A percentile compares a stretch with the other conserved stretches of the same genome.
Conservation (phyloP, 2,797 vertebrate species). For the Anguilla anguilla region DNA sequence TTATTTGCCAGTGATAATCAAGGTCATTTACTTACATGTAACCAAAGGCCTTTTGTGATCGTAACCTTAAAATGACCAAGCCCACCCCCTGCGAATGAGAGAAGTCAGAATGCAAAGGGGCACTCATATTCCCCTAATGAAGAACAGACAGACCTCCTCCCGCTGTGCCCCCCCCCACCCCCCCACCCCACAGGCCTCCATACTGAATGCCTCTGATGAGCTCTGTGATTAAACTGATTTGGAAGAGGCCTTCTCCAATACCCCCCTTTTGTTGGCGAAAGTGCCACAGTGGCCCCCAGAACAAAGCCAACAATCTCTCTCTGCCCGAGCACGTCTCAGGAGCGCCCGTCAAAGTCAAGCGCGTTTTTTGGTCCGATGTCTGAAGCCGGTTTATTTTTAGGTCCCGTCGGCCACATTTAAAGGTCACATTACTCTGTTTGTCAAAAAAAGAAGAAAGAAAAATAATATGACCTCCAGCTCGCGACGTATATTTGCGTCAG, state of each 20-base stretch:
- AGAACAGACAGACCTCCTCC: constrained; percentile 12
- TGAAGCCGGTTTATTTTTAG: constrained; percentile 20
- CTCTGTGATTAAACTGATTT: constrained; percentile 76
- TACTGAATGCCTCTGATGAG: constrained; percentile 58
- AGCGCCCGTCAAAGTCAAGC: constrained; percentile 17
- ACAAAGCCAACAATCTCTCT: constrained; percentile 41
- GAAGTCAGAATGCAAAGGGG: constrained; percentile 61
- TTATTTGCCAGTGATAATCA: constrained; percentile 17
- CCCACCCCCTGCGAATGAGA: constrained; percentile 46
- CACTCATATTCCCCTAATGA: constrained; percentile 27
- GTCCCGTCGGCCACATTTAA: constrained; percentile 25
- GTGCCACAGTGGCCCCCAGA: constrained; percentile 28
- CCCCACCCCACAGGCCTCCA: constrained; percentile 33
- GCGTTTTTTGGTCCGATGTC: not conserved
- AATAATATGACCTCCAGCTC: not conserved
- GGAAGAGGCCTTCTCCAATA: constrained; percentile 56
- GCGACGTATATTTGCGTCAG: not conserved
- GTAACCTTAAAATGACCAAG: constrained; percentile 67
- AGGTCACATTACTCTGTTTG: constrained; percentile 22
- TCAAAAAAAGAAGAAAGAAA: constrained; percentile 19
- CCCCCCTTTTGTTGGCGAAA: constrained; percentile 28
- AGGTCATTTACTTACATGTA: not conserved
- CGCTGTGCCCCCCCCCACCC: constrained; percentile 34
- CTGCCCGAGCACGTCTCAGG: not conserved
- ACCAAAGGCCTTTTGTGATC: constrained; percentile 55